Conservation (phyloP, 1,140 invertebrate genomes). For the Kradibia gibbosae region DNA sequence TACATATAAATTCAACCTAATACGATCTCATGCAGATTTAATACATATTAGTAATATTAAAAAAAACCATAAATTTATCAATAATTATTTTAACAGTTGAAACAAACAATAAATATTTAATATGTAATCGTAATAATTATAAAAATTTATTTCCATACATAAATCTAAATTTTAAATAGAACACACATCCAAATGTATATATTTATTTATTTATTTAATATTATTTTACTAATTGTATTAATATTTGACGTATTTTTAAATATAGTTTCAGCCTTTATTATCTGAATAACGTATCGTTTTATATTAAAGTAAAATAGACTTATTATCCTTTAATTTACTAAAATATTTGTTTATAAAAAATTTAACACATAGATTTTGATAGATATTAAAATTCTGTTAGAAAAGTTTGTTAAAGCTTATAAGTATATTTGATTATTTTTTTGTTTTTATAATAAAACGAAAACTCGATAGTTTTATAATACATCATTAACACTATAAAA, state of each 20-base stretch:
- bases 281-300: neutral
- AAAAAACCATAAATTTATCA: too few relatives aligned
- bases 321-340: neutral
- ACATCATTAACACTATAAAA: too few relatives aligned
- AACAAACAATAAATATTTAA: too few relatives aligned
- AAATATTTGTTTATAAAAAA: neutral
- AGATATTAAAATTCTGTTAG: constrained; percentile 5
- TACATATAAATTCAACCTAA: too few relatives aligned
- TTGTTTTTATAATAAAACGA: neutral
- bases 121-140: too few relatives aligned
- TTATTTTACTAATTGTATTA: neutral
- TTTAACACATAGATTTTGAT: neutral
- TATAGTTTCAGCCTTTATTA: neutral
- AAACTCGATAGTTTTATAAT: too few relatives aligned
- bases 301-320: neutral
- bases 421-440: neutral
- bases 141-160: too few relatives aligned
- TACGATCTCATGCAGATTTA: too few relatives aligned
- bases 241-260: neutral
- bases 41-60: too few relatives aligned
- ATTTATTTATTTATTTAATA: neutral
- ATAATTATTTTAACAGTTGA: too few relatives aligned
- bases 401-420: neutral
- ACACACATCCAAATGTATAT: too few relatives aligned
- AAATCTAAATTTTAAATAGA: too few relatives aligned